Evolutionary conservation across 1,140 invertebrate species (phyloP).

Genomic region (Musca vetustissima): DNA sequence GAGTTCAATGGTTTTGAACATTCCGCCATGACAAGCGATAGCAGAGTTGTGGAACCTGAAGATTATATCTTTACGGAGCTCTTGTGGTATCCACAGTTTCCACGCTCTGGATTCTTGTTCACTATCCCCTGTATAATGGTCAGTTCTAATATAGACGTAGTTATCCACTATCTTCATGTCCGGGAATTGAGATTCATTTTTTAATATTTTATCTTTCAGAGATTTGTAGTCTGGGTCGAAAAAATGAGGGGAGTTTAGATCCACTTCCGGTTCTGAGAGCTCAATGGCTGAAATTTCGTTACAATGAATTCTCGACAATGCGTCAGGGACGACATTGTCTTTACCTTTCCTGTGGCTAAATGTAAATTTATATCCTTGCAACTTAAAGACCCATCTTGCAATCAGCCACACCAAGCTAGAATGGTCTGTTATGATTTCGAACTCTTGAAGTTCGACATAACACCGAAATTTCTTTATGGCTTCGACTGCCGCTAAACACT

Average conservation of each 20-base stretch:
- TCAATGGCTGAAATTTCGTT: neutral
- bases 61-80: neutral
- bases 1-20: conserved; percentile 1
- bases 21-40: neutral
- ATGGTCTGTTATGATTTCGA: conserved; percentile 11
- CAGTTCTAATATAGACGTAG: conserved; percentile 1
- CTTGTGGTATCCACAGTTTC: conserved; percentile 27
- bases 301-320: conserved; percentile 1
- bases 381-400: conserved; percentile 17
- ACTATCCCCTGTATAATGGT: neutral
- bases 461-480: conserved; percentile 19
- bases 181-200: neutral
- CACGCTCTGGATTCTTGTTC: conserved; percentile 5
- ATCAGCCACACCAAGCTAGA: conserved; percentile 15
- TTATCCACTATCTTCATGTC: conserved; percentile 3
- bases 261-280: neutral
- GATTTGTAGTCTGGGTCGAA: neutral
- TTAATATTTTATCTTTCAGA: neutral
- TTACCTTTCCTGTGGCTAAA: conserved; percentile 22
- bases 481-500: conserved; percentile 20
- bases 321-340: conserved; percentile 23
- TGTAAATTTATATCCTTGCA: conserved; percentile 5
- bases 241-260: conserved; percentile 6
- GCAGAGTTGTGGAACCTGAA: neutral
- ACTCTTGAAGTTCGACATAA: conserved; percentile 11